These are phyloP conservation scores for Benitochromis conjunctus DNA, from an alignment of 2,113 vertebrate species.

Conservation along the genomic window DNA sequence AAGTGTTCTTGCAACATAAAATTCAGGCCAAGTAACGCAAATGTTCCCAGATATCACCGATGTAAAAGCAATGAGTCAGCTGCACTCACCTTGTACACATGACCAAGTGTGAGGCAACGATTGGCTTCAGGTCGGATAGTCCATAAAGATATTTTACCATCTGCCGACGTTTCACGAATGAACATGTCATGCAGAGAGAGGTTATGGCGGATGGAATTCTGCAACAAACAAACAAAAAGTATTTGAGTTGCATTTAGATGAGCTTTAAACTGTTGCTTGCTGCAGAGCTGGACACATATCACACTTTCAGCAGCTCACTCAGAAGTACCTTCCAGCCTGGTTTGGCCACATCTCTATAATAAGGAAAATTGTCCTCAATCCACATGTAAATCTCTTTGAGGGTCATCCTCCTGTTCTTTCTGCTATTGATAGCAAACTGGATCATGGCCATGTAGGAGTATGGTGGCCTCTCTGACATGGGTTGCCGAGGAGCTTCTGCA, in stretches of 20 bases:
- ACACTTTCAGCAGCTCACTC: background rate
- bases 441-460: slow-evolving; percentile 99
- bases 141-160: slow-evolving; percentile 91
- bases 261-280: background rate
- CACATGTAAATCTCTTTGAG: slow-evolving; percentile 95
- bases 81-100: slow-evolving; percentile 86
- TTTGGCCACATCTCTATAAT: slow-evolving; percentile 90
- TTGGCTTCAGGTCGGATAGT: slow-evolving; percentile 93
- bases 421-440: slow-evolving; percentile 97
- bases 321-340: slow-evolving; percentile 92
- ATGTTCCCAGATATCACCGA: fast-evolving
- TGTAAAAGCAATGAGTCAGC: background rate
- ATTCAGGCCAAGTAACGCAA: background rate
- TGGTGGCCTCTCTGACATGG: slow-evolving; percentile 81
- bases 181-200: slow-evolving; percentile 96
- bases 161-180: slow-evolving; percentile 81
- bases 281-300: fast-evolving
- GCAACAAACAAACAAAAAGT: background rate
- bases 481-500: slow-evolving; percentile 32
- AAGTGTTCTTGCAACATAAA: background rate
- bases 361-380: slow-evolving; percentile 95
- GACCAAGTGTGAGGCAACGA: slow-evolving; percentile 87
- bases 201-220: slow-evolving; percentile 98
- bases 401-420: slow-evolving; percentile 84
- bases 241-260: background rate